Conservation (phyloP, 1,140 invertebrate genomes). For the Belonocnema kinseyi region DNA sequence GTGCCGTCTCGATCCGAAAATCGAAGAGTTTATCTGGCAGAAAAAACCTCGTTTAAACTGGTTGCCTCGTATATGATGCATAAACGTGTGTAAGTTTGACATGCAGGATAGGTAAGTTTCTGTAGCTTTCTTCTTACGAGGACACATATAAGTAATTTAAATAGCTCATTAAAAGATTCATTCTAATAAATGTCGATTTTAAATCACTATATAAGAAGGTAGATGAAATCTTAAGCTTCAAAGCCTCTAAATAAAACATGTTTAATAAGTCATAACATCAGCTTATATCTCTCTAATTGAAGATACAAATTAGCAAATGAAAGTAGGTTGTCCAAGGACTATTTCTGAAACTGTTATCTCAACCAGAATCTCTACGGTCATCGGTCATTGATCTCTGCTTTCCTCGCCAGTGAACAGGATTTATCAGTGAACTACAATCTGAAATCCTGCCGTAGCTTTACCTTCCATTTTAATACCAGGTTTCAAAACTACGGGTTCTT, state of each 20-base stretch:
- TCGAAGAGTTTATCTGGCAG: constrained; percentile 48
- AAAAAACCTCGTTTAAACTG: constrained; percentile 51
- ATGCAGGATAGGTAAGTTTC: neutral
- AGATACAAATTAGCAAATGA: neutral
- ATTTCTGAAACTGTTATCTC: neutral
- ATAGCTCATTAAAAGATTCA: too few relatives aligned
- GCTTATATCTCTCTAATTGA: too few relatives aligned
- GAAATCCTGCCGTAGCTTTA: neutral
- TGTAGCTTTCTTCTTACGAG: neutral
- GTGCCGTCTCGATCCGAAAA: constrained; percentile 62
- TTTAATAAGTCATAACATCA: too few relatives aligned
- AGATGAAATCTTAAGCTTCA: too few relatives aligned
- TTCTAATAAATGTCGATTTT: too few relatives aligned
- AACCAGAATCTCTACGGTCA: neutral
- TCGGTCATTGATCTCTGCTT: constrained; percentile 9
- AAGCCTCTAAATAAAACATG: too few relatives aligned
- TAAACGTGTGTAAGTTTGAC: neutral
- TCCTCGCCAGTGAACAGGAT: neutral
- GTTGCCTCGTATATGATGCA: constrained; percentile 37
- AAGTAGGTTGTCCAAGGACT: neutral
- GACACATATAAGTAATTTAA: neutral
- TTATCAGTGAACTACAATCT: neutral
- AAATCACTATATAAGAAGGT: too few relatives aligned
- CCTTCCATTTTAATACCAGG: too few relatives aligned
- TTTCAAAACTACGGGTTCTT: too few relatives aligned